phyloP scores from a whole-genome alignment of 2,113 vertebrate species.

The Trachemys scripta region DNA sequence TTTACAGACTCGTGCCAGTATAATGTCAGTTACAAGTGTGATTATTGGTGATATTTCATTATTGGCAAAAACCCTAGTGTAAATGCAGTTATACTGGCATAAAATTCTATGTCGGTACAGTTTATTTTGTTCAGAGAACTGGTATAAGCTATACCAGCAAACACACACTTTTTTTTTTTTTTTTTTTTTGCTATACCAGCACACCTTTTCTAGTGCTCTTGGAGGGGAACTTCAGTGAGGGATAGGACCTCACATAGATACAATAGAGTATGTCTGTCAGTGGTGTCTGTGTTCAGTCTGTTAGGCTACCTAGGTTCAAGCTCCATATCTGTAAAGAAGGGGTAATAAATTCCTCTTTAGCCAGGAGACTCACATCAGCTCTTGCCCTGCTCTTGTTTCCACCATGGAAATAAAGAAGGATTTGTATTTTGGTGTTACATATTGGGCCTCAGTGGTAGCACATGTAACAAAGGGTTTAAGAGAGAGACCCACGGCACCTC shows the following conservation, averaged over 20 bases:
- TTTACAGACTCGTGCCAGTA: neutral
- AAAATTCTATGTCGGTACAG: neutral
- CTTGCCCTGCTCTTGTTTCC: neutral
- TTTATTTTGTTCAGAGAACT: neutral
- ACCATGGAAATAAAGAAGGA: neutral
- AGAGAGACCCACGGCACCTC: neutral
- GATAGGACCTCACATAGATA: neutral
- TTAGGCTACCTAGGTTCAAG: neutral
- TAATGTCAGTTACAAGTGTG: neutral
- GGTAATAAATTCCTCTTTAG: neutral
- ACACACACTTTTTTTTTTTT: neutral
- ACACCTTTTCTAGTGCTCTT: neutral
- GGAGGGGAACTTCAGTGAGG: neutral
- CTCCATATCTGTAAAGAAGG: neutral
- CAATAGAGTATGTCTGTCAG: neutral
- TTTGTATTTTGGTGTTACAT: neutral
- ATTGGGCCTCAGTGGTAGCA: neutral
- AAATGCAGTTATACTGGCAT: neutral
- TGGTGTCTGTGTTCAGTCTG: neutral
- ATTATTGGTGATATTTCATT: constrained; percentile 9
- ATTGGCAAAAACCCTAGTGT: neutral
- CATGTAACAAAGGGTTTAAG: neutral
- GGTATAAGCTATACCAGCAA: neutral
- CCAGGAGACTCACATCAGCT: neutral
- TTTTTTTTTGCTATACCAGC: neutral